These are phyloP conservation scores for Apodemia hepburni DNA, from an alignment of 2,888 invertebrate genomes.

Conservation along the genomic window DNA sequence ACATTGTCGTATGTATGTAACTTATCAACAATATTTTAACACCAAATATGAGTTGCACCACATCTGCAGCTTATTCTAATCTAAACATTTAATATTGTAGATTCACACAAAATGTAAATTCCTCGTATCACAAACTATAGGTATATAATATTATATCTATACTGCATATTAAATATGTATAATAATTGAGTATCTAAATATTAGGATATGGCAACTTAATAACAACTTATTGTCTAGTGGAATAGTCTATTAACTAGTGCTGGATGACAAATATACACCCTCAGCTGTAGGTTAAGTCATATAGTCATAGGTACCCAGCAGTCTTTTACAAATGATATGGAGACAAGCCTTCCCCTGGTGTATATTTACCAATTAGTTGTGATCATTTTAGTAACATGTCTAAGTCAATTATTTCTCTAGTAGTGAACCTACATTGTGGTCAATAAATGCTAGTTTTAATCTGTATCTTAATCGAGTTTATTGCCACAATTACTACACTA, in stretches of 20 bases:
- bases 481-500: background rate
- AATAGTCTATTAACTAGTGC: slow-evolving; percentile 44
- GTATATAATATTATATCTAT: slow-evolving; percentile 53
- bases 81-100: slow-evolving; percentile 49
- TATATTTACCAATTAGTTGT: background rate
- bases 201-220: slow-evolving; percentile 78
- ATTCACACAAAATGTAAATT: slow-evolving; percentile 74
- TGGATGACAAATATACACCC: slow-evolving; percentile 18
- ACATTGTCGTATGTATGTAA: background rate
- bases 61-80: slow-evolving; percentile 35
- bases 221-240: slow-evolving; percentile 78
- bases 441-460: slow-evolving; percentile 6
- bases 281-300: background rate
- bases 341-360: background rate
- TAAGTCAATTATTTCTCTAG: slow-evolving; percentile 5
- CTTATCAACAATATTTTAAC: background rate
- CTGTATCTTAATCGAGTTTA: background rate
- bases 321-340: background rate
- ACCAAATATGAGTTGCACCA: background rate
- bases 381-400: background rate
- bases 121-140: slow-evolving; percentile 78
- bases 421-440: slow-evolving; percentile 9
- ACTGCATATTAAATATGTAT: slow-evolving; percentile 62
- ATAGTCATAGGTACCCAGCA: background rate
- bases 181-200: slow-evolving; percentile 74